A percentile compares a stretch with the other conserved stretches of the same genome.
Conservation (phyloP, 2,113 vertebrate species). For the Cyanoramphus novaezelandiae region DNA sequence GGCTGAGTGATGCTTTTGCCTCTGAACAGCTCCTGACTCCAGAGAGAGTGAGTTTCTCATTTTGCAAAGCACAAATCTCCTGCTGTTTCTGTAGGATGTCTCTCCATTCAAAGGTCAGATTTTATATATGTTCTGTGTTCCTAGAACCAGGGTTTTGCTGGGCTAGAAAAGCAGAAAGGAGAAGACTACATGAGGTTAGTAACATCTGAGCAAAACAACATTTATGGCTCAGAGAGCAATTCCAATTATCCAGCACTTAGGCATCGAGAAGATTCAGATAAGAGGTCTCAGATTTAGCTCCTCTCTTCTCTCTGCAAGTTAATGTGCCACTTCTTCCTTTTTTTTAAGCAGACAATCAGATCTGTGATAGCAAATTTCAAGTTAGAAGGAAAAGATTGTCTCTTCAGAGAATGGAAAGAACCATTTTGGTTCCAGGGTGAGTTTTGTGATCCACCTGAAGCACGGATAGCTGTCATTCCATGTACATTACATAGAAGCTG, state of each 20-base stretch:
- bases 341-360: constrained; percentile 22
- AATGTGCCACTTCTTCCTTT: background rate
- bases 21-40: background rate
- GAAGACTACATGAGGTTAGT: background rate
- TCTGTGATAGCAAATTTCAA: constrained; percentile 4
- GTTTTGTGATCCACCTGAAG: background rate
- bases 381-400: background rate
- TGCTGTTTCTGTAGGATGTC: background rate
- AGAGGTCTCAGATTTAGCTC: constrained; percentile 62
- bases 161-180: background rate
- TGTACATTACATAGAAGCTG: background rate
- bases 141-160: background rate
- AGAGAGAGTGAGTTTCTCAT: background rate
- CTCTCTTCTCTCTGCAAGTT: constrained; percentile 44
- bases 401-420: constrained; percentile 12
- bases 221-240: constrained; percentile 37
- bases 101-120: background rate
- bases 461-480: background rate
- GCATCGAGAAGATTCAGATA: constrained; percentile 41
- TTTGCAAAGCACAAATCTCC: background rate
- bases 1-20: background rate
- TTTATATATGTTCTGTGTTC: background rate
- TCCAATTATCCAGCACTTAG: constrained; percentile 60
- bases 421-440: background rate
- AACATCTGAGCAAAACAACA: background rate